phyloP scores from a whole-genome alignment of 2,113 vertebrate species.

The Mus musculus region GRCm39 chr11:96425501-96426000 shows the following conservation, averaged over 20 bases:
- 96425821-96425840: conserved; percentile 22
- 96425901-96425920: not conserved
- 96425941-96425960: not conserved
- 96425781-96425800: not conserved
- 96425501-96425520: not conserved
- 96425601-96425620: not conserved
- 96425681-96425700: not conserved
- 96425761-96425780: not conserved
- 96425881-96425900: not conserved
- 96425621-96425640: not conserved
- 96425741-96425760: conserved; percentile 16
- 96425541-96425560: not conserved
- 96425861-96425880: not conserved
- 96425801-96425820: conserved; percentile 32
- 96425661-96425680: not conserved
- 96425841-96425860: not conserved
- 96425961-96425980: not conserved
- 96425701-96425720: not conserved
- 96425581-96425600: not conserved
- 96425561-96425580: not conserved
- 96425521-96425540: not conserved
- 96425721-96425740: not conserved
- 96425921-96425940: not conserved
- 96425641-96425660: not conserved
- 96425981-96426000: conserved; percentile 2